Base-by-base conservation (phyloP, 37 sponge, comb jelly and placozoan genomes). In the Lycopodina hypogea region DNA sequence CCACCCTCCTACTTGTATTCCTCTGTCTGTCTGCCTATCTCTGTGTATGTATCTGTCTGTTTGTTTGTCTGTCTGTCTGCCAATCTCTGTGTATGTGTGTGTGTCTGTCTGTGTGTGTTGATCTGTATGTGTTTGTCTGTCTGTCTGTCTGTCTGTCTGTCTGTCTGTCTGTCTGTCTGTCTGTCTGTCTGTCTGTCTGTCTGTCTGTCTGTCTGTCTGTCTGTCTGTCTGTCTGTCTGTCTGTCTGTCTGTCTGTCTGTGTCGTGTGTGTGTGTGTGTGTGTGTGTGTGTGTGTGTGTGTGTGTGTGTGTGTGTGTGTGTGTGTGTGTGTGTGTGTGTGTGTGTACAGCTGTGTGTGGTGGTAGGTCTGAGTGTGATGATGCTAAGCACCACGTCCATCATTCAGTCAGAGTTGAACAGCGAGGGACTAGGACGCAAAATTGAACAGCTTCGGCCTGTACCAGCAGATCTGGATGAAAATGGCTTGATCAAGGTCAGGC, bases 351-450 rank as follows among this genome's bases (percentile, higher is more conserved):
- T 75, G 15, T 40, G 48, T 58, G 7, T 75, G 26, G 59, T 30
- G 1, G 41, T 75, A 7, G 76, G 76, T 3, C 1, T 75, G 60
- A 18, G 35, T 2, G 40, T 75, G 61, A 75, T 75, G 76, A 1
- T 59, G 37, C 76, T 75, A 30, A 75, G 76, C 59, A 56, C 60
- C n/a, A 36, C 61, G 29, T 21, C 41, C 42, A 40, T 70, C n/a
- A 70, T 70, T 45, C 70, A 70, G 45, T 70, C 45, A 23, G 45
- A 70, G n/a, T 18, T 70, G n/a, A 42, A 42, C 45, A 3, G 26
- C 30, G 28, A 3, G 19, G 19, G 36, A 29, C 34, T 36, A 7
- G 60, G 4, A 6, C 15, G 12, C 60, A 59, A 6, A 59, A 12
- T 59, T 28, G 60, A 59, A 59, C 60, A 23, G 28, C 3, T 59